Evolutionary conservation across 1,140 invertebrate species (phyloP).

Genomic region (Amphibalanus amphitrite): DNA sequence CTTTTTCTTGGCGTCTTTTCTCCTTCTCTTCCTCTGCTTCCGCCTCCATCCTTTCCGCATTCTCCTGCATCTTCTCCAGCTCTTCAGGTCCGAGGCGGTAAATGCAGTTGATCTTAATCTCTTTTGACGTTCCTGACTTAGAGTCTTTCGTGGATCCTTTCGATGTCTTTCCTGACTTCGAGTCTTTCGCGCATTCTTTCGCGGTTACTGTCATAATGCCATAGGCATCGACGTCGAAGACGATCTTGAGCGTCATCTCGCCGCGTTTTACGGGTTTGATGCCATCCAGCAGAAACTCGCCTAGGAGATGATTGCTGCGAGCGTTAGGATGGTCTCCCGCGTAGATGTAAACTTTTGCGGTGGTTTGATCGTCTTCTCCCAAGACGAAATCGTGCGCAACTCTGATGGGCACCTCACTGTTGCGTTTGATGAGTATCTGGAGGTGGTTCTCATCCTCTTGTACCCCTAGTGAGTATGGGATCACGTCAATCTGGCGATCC

Average conservation of each 20-base stretch:
- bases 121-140: conserved; percentile 24
- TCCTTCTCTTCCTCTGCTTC: too few species aligned
- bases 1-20: too few species aligned
- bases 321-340: conserved; percentile 85
- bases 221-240: conserved; percentile 61
- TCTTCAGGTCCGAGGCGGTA: too few species aligned
- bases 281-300: conserved; percentile 83
- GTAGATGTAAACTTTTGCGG: conserved; percentile 38
- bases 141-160: too few species aligned
- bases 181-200: conserved; percentile 28
- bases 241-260: conserved; percentile 81
- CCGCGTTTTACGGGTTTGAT: conserved; percentile 89
- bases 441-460: conserved; percentile 24
- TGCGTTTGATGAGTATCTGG: conserved; percentile 24
- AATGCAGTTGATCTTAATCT: conserved; percentile 25
- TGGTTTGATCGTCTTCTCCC: conserved; percentile 29
- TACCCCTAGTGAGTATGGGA: conserved; percentile 30
- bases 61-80: too few species aligned
- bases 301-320: conserved; percentile 78
- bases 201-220: conserved; percentile 42
- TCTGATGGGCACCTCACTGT: conserved; percentile 26
- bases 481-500: conserved; percentile 21
- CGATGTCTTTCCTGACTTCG: too few species aligned
- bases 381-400: conserved; percentile 23
- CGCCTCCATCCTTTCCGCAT: too few species aligned